Evolutionary conservation across 2,113 vertebrate genomes (phyloP).

Genomic region (Mormoops blainvillei): DNA sequence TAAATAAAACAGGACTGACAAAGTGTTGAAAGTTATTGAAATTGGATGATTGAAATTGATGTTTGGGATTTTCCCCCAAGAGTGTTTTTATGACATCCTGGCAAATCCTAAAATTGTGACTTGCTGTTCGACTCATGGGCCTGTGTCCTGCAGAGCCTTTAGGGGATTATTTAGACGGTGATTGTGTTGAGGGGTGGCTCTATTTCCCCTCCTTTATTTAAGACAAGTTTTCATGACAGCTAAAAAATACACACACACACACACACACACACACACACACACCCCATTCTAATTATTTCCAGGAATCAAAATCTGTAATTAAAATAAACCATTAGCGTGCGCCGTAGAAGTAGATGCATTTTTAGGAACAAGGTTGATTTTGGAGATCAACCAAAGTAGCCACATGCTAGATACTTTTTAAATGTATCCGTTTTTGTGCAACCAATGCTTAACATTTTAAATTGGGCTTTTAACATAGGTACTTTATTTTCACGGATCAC

Average conservation of each 20-base stretch:
- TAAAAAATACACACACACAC: too few relatives aligned
- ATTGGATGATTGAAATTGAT: neutral
- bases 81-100: neutral
- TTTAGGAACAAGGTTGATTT: slow-evolving; percentile 9
- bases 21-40: neutral
- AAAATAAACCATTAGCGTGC: slow-evolving; percentile 14
- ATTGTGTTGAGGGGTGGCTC: neutral
- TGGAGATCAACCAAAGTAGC: neutral
- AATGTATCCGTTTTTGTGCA: neutral
- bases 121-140: neutral
- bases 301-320: slow-evolving; percentile 36
- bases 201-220: neutral
- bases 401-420: neutral
- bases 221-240: neutral
- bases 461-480: neutral
- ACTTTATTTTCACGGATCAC: neutral
- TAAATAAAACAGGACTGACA: neutral
- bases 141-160: neutral
- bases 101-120: neutral
- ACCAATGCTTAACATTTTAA: neutral
- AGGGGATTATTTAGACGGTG: neutral
- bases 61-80: neutral
- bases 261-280: too few relatives aligned
- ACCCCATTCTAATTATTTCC: neutral
- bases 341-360: neutral